Base-by-base conservation (phyloP, 2,888 invertebrate genomes). In the Parnassius orleans region DNA sequence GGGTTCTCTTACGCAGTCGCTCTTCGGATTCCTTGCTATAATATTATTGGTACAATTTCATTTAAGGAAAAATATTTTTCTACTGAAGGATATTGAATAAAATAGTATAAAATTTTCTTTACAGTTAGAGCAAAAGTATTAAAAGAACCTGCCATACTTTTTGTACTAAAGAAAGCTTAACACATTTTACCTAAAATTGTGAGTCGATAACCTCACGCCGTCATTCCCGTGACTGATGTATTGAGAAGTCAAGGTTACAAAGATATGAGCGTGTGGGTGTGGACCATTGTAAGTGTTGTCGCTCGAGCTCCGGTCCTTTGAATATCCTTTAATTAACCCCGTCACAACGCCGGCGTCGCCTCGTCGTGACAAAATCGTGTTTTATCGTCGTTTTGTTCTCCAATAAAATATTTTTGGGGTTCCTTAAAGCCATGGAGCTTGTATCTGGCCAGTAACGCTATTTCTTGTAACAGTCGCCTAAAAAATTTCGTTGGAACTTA, bases 241-340 rank as follows among this genome's bases (percentile, higher is more conserved):
- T 56, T 46, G 50, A 64, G 59, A 67, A 72, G 71, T 71, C 72
- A 73, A 72, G 73, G 72, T 72, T 68, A 69, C 65, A 56, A 48
- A 66, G 62, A 62, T 66, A 65, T 33, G 47, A 48, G 19, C 52
- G 55, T 48, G 65, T 65, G 42, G 59, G 59, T 42, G 63, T 66
- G 48, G 46, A 33, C 53, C 52, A 63, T 68, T 66, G 67, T 69
- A 61, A 68, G 62, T 65, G 69, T 73, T 69, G 68, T 68, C 71
- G 69, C 66, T 65, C 57, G 61, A 64, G 61, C 68, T 70, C 72
- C 68, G 70, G 64, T 59, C 60, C 60, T 64, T 61, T 69, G 72
- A 64, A 66, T 69, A 70, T 70, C 72, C 70, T 75, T 72, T 74
- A 76, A 76, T 76, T 73, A 71, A 68, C 67, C 61, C 61, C 60